Base-by-base conservation (phyloP, 1,140 invertebrate species). In the Liolophura sinensis region DNA sequence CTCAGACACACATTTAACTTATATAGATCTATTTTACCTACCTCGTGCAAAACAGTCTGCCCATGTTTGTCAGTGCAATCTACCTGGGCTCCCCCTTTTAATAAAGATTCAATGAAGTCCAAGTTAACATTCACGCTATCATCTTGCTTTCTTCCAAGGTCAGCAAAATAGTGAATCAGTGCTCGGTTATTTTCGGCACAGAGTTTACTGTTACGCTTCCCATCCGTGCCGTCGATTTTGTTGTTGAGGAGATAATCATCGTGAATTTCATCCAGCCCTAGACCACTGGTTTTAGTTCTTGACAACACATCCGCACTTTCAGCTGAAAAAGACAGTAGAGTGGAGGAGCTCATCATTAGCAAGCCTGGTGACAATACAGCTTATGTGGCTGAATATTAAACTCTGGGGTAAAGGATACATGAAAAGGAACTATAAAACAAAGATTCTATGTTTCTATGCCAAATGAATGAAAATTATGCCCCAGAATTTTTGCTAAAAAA, bases 31-130 rank as follows among this genome's bases (percentile, higher is more conserved):
- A 9, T 40, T 40, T 40, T 9, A 40, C 9, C 31, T 40, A 83
- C 82, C 75, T 83, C 82, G 73, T 83, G 82, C 22, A 83, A 60
- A 22, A 83, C 65, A 14, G 79, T 80, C 56, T 83, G 82, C 1
- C 82, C 82, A 68, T 77, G 71, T 62, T 72, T 78, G 60, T 83
- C 82, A 24, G 69, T 73, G 60, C 75, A 76, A 59, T 82, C 76
- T 18, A 83, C 75, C 60, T 76, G 60, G 4, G 82, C 82, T 14
- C 82, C 82, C 65, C 69, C 72, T 27, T 67, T 65, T 14, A 83
- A 25, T 22, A 82, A 62, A 16, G 64, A 65, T 31, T 82, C 72
- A 1, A 83, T 74, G 71, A 75, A 82, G 16, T 82, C 77, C 20
- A 83, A 65, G 64, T 83, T 75, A 27, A 83, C 65, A 12, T 62